Evolutionary conservation across 1,140 invertebrate genomes (phyloP).

Genomic region (Onthophagus taurus): DNA sequence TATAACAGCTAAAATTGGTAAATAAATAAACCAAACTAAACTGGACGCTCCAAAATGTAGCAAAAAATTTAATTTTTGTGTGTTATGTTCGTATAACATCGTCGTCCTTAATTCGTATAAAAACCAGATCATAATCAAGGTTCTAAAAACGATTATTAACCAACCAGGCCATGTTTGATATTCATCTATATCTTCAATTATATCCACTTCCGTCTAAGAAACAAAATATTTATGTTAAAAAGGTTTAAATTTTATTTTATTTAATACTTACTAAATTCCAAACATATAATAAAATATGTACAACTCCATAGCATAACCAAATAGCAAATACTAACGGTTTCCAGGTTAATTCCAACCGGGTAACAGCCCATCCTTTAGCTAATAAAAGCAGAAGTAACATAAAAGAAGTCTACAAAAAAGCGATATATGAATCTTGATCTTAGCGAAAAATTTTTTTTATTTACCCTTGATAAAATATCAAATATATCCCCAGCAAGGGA

Average conservation of each 20-base stretch:
- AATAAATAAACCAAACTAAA: conserved; percentile 96
- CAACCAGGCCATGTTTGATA: conserved; percentile 96
- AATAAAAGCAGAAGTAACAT: conserved; percentile 89
- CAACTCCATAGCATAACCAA: conserved; percentile 84
- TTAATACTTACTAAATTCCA: conserved; percentile 81
- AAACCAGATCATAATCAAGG: conserved; percentile 92
- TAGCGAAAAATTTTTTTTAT: not conserved
- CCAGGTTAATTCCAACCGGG: conserved; percentile 74
- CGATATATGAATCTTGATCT: not conserved
- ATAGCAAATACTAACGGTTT: conserved; percentile 80
- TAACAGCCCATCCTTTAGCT: conserved; percentile 96
- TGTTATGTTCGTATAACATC: conserved; percentile 87
- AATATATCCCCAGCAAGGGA: conserved; percentile 82
- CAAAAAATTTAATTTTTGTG: conserved; percentile 83
- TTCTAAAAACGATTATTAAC: conserved; percentile 77
- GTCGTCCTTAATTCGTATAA: conserved; percentile 84
- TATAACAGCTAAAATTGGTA: conserved; percentile 88
- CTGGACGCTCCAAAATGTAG: conserved; percentile 95
- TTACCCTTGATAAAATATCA: conserved; percentile 79
- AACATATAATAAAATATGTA: conserved; percentile 86
- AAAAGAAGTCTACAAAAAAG: conserved; percentile 69
- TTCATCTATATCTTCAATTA: conserved; percentile 92
- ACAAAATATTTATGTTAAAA: not conserved
- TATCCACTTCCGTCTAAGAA: conserved; percentile 84
- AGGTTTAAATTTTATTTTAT: conserved; percentile 1